Conservation (phyloP, 1,140 invertebrate genomes). For the Neodiprion virginianus region DNA sequence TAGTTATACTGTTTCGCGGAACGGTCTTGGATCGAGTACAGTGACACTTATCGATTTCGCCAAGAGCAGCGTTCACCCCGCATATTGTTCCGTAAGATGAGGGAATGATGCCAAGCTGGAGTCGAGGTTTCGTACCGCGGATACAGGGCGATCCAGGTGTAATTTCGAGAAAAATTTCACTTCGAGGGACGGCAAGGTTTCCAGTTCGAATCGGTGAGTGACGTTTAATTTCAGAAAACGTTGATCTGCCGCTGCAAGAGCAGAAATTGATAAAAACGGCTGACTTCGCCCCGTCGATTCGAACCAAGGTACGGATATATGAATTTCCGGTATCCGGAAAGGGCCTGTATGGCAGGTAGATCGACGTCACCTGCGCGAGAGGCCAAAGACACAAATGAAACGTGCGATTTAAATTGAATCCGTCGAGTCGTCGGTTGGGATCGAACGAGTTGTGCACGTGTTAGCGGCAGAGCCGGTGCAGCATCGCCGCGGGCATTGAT, state of each 20-base stretch:
- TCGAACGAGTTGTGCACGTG: background rate
- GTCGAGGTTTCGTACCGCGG: background rate
- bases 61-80: background rate
- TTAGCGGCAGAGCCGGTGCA: constrained; percentile 27
- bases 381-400: constrained; percentile 55
- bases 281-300: constrained; percentile 1
- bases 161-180: too few relatives aligned
- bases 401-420: constrained; percentile 54
- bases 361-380: too few relatives aligned
- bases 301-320: background rate
- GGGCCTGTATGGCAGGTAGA: too few relatives aligned
- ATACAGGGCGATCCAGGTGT: too few relatives aligned
- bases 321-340: too few relatives aligned
- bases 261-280: too few relatives aligned
- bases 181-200: background rate
- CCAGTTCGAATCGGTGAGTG: background rate
- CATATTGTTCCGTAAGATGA: too few relatives aligned
- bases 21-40: too few relatives aligned
- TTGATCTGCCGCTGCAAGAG: background rate
- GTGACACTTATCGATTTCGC: background rate
- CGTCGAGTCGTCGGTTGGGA: constrained; percentile 28
- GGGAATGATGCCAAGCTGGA: background rate
- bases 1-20: too few relatives aligned
- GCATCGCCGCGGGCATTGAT: constrained; percentile 46
- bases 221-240: background rate